Conservation (phyloP, 2,888 invertebrate species). For the Dynastes grantii region DNA sequence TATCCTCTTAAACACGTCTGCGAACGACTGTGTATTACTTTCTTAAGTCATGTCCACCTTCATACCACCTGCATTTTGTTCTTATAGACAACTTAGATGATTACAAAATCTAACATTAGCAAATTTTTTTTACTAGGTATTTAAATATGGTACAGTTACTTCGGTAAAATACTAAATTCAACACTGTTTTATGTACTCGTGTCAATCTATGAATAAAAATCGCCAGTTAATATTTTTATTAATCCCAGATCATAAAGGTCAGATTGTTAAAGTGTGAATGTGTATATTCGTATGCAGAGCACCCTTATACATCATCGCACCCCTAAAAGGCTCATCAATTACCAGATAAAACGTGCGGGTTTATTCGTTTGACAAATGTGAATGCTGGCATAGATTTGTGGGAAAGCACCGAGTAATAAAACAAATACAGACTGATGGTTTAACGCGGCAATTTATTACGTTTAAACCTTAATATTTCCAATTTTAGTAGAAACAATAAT, state of each 20-base stretch:
- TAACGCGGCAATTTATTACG: too few relatives aligned
- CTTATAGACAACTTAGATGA: too few relatives aligned
- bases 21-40: neutral
- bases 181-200: too few relatives aligned
- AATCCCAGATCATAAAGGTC: neutral
- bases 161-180: too few relatives aligned
- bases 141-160: too few relatives aligned
- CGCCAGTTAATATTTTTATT: too few relatives aligned
- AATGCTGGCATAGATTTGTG: constrained; percentile 8
- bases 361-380: constrained; percentile 37
- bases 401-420: constrained; percentile 23
- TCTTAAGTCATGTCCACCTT: neutral
- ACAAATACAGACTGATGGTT: neutral
- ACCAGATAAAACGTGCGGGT: constrained; percentile 35
- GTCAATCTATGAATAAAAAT: too few relatives aligned
- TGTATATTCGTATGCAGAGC: neutral
- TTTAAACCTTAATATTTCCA: too few relatives aligned
- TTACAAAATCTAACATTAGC: neutral
- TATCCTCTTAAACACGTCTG: constrained; percentile 1
- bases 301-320: constrained; percentile 18
- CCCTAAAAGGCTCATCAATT: constrained; percentile 31
- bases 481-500: too few relatives aligned
- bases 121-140: neutral
- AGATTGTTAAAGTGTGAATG: neutral
- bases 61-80: constrained; percentile 11